phyloP scores from a whole-genome alignment of 1,140 invertebrate genomes.

The Bathynomus jamesi region DNA sequence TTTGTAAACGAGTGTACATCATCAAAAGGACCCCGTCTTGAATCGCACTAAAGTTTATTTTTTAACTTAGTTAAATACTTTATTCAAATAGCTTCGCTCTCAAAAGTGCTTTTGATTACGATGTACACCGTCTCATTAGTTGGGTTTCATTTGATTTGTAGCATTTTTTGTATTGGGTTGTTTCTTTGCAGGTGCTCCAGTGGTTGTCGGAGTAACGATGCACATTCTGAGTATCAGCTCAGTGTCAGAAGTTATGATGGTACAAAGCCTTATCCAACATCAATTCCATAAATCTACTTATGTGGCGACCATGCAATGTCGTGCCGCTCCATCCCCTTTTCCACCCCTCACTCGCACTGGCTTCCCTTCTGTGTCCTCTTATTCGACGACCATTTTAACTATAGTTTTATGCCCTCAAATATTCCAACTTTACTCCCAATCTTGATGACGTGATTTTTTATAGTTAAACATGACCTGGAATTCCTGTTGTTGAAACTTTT shows the following conservation, averaged over 20 bases:
- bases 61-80: too few relatives aligned
- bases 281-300: constrained; percentile 31
- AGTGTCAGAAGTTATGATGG: constrained; percentile 96
- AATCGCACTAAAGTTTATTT: too few relatives aligned
- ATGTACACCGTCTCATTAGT: too few relatives aligned
- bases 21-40: too few relatives aligned
- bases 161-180: constrained; percentile 24
- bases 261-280: constrained; percentile 52
- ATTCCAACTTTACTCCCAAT: too few relatives aligned
- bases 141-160: not conserved
- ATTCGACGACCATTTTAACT: constrained; percentile 5
- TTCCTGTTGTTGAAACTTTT: too few relatives aligned
- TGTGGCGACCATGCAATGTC: constrained; percentile 37
- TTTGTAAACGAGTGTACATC: too few relatives aligned
- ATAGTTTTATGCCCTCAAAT: too few relatives aligned
- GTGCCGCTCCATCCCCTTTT: constrained; percentile 22
- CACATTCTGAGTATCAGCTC: constrained; percentile 97
- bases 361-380: constrained; percentile 11
- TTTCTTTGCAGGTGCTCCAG: constrained; percentile 79
- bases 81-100: too few relatives aligned
- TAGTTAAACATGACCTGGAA: too few relatives aligned
- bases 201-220: constrained; percentile 94
- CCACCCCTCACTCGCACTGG: constrained; percentile 20
- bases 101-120: too few relatives aligned
- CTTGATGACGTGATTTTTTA: too few relatives aligned